phyloP scores from a whole-genome alignment of 2,797 vertebrate species.

The Huso huso region DNA sequence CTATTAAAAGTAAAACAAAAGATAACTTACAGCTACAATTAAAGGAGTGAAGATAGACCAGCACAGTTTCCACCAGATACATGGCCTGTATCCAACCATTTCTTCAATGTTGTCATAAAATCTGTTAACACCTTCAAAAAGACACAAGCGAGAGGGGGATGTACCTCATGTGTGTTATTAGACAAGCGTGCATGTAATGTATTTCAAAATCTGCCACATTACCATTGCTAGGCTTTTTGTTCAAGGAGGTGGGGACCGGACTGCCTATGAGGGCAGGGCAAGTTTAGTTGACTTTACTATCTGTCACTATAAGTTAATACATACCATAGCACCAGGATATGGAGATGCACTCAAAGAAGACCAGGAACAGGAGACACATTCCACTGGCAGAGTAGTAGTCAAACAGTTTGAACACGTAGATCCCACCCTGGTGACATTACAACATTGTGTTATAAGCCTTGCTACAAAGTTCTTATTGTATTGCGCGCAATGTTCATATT shows the following conservation, averaged over 20 bases:
- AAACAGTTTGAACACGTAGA: constrained; percentile 96
- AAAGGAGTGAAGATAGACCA: constrained; percentile 96
- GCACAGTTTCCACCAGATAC: constrained; percentile 97
- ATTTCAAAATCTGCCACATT: constrained; percentile 15
- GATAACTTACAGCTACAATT: constrained; percentile 82
- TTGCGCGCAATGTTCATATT: no score
- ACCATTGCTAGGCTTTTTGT: no score
- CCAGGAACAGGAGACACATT: constrained; percentile 94
- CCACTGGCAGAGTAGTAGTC: constrained; percentile 97
- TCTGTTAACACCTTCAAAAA: constrained; percentile 77
- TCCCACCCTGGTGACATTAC: constrained; percentile 70
- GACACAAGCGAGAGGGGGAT: not conserved
- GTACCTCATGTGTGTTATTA: not conserved
- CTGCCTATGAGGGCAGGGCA: no score
- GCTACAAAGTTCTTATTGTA: not conserved
- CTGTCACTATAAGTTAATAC: constrained; percentile 20
- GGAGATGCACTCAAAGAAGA: constrained; percentile 95
- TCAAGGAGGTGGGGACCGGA: not conserved
- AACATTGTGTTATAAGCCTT: constrained; percentile 1
- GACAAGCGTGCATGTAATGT: constrained; percentile 9
- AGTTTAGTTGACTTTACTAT: constrained; percentile 19
- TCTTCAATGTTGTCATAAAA: constrained; percentile 97
- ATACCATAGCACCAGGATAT: constrained; percentile 98
- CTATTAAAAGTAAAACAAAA: not conserved
- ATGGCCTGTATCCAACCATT: constrained; percentile 92